A percentile compares a stretch with the other conserved stretches of the same genome.
phyloP scores from a whole-genome alignment of 2,797 vertebrate genomes.

The Phoxinus dragarum region DNA sequence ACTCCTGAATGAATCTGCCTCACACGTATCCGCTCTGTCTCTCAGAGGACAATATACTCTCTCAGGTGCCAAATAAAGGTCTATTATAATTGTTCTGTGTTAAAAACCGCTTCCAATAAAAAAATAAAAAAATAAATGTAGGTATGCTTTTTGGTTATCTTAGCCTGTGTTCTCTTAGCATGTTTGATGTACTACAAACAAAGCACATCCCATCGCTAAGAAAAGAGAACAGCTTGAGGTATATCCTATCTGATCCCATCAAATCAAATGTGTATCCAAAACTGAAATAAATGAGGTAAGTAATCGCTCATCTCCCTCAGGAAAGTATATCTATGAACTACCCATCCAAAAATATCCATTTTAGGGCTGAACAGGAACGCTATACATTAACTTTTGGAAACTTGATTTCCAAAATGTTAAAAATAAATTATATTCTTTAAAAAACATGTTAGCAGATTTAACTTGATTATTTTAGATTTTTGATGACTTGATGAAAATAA shows the following conservation, averaged over 20 bases:
- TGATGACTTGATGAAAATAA: not conserved
- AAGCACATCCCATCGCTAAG: conserved; percentile 19
- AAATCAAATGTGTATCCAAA: conserved; percentile 47
- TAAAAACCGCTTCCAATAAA: not conserved
- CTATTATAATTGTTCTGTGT: conserved; percentile 1
- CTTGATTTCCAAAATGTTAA: not conserved
- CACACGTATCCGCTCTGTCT: conserved; percentile 52
- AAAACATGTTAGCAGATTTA: not conserved
- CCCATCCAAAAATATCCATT: not conserved
- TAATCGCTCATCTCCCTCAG: conserved; percentile 25
- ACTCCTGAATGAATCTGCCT: conserved; percentile 82
- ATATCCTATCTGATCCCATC: conserved; percentile 43
- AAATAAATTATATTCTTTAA: not conserved
- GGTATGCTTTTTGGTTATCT: not conserved
- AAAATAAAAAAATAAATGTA: not conserved
- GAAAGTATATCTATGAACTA: conserved; percentile 16
- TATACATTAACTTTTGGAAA: not conserved
- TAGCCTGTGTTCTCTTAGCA: not conserved
- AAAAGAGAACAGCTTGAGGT: conserved; percentile 41
- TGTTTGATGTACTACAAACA: conserved; percentile 20
- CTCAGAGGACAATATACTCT: conserved; percentile 40
- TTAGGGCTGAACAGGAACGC: not conserved
- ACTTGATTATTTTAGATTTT: not conserved
- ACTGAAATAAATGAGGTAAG: conserved; percentile 35
- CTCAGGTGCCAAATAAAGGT: conserved; percentile 34